Percentiles rank a stretch among this genome's conserved stretches.
These are phyloP conservation scores for Biston betularia DNA, from an alignment of 2,888 invertebrate genomes.

Conservation along the genomic window DNA sequence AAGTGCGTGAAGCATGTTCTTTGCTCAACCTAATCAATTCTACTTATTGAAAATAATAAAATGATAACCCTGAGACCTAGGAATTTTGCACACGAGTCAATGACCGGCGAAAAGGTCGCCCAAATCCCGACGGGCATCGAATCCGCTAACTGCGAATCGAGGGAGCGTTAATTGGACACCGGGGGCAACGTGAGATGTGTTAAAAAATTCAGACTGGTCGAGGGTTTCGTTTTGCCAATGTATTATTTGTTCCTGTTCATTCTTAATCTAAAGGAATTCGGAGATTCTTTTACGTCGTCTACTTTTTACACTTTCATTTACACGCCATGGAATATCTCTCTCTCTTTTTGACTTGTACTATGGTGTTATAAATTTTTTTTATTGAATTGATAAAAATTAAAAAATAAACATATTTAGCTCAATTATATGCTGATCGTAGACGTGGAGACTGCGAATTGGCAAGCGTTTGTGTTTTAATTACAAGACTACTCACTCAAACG, in stretches of 20 bases:
- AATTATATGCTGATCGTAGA: too few relatives aligned
- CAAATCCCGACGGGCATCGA: slow-evolving; percentile 43
- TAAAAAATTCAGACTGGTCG: slow-evolving; percentile 14
- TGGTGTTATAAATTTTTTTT: too few relatives aligned
- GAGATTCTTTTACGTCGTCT: background rate
- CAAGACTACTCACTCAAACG: too few relatives aligned
- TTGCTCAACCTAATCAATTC: background rate
- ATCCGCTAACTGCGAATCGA: slow-evolving; percentile 37
- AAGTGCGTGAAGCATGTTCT: background rate
- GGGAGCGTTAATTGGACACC: slow-evolving; percentile 45
- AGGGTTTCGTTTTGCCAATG: background rate
- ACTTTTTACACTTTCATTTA: too few relatives aligned
- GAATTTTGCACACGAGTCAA: slow-evolving; percentile 39
- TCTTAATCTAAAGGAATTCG: background rate
- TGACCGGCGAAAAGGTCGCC: slow-evolving; percentile 40
- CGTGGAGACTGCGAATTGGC: too few relatives aligned
- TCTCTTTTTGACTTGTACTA: too few relatives aligned
- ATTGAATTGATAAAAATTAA: too few relatives aligned
- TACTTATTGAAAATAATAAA: background rate
- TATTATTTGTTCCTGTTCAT: slow-evolving; percentile 2
- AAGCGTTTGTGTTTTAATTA: too few relatives aligned
- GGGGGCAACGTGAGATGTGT: slow-evolving; percentile 25
- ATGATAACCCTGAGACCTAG: slow-evolving; percentile 28
- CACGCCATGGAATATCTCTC: too few relatives aligned
- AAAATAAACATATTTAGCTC: too few relatives aligned